Percentiles rank a stretch among this genome's conserved stretches.
phyloP scores from a whole-genome alignment of 2,113 vertebrate genomes.

The Drymodes brunneopygia region DNA sequence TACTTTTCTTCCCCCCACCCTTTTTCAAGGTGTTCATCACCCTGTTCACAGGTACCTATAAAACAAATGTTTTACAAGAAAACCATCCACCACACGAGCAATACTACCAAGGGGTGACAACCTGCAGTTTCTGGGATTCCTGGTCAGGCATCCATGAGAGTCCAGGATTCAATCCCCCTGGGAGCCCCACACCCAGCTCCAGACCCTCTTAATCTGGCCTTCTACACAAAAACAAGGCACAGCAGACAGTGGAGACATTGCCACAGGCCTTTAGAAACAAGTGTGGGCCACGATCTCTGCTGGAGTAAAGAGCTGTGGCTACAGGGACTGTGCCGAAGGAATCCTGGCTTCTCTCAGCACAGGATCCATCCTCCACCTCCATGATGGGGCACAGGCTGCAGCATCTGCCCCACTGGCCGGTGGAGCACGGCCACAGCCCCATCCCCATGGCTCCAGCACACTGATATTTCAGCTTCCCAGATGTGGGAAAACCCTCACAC shows the following conservation, averaged over 20 bases:
- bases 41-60: not conserved
- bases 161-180: not conserved
- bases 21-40: not conserved
- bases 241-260: not conserved
- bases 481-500: not conserved
- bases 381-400: not conserved
- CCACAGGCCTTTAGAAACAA: not conserved
- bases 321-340: not conserved
- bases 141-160: not conserved
- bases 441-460: not conserved
- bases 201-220: not conserved
- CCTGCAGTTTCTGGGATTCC: not conserved
- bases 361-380: not conserved
- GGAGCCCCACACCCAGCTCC: not conserved
- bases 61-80: not conserved
- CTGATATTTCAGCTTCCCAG: not conserved
- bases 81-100: not conserved
- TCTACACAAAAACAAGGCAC: not conserved
- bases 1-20: fast-evolving
- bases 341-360: not conserved
- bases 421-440: not conserved
- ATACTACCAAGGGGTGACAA: not conserved
- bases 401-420: not conserved
- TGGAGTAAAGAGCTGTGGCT: not conserved
- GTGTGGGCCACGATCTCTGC: not conserved